phyloP scores from a whole-genome alignment of 2,797 vertebrate genomes.

The Pogoniulus pusillus region DNA sequence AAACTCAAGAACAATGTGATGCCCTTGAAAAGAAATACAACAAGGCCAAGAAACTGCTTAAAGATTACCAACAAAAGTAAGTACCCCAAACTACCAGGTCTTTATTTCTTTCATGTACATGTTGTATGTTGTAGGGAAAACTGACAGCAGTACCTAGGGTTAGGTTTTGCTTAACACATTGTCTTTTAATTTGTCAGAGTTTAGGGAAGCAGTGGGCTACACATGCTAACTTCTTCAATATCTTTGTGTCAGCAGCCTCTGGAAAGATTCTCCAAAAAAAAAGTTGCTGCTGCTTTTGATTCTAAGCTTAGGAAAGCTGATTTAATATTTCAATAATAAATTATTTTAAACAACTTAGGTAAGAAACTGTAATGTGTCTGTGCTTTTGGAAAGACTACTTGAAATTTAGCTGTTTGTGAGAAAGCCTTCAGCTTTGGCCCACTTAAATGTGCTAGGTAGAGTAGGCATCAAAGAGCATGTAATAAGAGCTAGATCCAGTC shows the following conservation, averaged over 20 bases:
- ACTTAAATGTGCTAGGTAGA: background rate
- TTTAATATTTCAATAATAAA: background rate
- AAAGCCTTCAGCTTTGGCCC: background rate
- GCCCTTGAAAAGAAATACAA: constrained; percentile 91
- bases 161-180: background rate
- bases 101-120: background rate
- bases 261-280: background rate
- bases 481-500: background rate
- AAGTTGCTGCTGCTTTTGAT: background rate
- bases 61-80: constrained; percentile 94
- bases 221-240: background rate
- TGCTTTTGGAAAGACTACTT: background rate
- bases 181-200: background rate
- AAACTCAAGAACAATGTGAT: constrained; percentile 88
- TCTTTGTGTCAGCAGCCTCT: background rate
- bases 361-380: background rate
- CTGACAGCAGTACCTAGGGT: background rate
- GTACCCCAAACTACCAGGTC: constrained; percentile 35
- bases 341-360: background rate
- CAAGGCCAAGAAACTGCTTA: constrained; percentile 93
- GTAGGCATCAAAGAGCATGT: background rate
- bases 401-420: background rate
- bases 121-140: background rate
- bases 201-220: background rate
- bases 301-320: background rate